phyloP scores from a whole-genome alignment of 2,113 vertebrate genomes.

The Oncorhynchus nerka region DNA sequence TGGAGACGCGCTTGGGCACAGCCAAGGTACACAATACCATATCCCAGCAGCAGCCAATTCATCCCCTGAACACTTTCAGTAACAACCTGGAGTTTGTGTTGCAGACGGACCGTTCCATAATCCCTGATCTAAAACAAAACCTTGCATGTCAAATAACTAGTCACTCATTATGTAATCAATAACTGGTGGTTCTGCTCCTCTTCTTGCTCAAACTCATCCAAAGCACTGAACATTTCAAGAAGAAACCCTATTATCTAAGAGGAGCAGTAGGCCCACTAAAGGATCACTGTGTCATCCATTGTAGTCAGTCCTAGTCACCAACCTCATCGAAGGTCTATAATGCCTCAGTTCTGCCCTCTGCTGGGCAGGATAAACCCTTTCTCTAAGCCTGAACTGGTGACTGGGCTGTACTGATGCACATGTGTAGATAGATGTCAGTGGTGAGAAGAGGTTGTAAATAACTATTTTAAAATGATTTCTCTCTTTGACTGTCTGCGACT shows the following conservation, averaged over 20 bases:
- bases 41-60: neutral
- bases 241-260: too few species aligned
- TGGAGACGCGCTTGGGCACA: conserved; percentile 79
- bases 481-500: conserved; percentile 18
- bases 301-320: neutral
- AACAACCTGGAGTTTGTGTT: neutral
- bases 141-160: too few species aligned
- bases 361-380: conserved; percentile 48
- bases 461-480: conserved; percentile 47
- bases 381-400: conserved; percentile 39
- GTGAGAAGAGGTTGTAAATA: conserved; percentile 35
- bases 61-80: neutral
- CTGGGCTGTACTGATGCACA: conserved; percentile 42
- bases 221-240: too few species aligned
- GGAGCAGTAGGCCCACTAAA: neutral
- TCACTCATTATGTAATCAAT: too few species aligned
- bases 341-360: conserved; percentile 55
- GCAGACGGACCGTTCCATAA: too few species aligned
- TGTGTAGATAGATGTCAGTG: too few species aligned
- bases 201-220: too few species aligned
- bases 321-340: neutral
- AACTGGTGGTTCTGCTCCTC: too few species aligned
- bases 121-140: too few species aligned
- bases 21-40: conserved; percentile 76
- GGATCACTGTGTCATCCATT: neutral